phyloP scores from a whole-genome alignment of 2,888 invertebrate genomes.

The Athalia circularis region DNA sequence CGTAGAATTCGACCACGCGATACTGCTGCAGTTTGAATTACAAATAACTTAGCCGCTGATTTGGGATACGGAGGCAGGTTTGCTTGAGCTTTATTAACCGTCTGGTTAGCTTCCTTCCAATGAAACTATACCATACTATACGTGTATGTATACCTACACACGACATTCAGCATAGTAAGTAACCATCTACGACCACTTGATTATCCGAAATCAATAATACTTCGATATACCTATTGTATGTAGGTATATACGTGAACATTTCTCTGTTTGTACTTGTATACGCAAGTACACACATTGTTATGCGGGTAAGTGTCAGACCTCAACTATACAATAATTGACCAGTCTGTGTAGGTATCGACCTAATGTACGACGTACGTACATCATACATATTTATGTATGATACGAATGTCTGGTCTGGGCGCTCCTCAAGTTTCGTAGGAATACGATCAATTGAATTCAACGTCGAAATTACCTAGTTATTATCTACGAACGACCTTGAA shows the following conservation, averaged over 20 bases:
- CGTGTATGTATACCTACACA: not conserved
- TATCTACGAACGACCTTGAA: constrained; percentile 33
- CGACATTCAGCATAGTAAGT: not conserved
- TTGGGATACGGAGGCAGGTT: not conserved
- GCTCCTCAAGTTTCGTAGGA: too few species aligned
- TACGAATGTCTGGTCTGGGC: too few species aligned
- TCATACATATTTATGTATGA: too few species aligned
- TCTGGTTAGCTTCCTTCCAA: constrained; percentile 21
- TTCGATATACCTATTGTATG: not conserved
- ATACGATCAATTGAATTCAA: too few species aligned
- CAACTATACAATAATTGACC: too few species aligned
- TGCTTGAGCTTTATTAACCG: not conserved
- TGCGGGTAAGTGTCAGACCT: too few species aligned
- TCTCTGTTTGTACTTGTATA: too few species aligned
- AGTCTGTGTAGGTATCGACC: too few species aligned
- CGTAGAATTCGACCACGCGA: not conserved
- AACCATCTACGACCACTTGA: constrained; percentile 2
- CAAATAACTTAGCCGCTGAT: not conserved
- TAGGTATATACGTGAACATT: not conserved
- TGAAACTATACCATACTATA: not conserved
- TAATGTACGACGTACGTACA: too few species aligned
- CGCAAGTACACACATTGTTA: too few species aligned
- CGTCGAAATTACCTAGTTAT: not conserved
- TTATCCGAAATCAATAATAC: constrained; percentile 42
- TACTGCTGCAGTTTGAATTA: not conserved